Base-by-base conservation (phyloP, 2,797 vertebrate species). In the Gobionotothen gibberifrons region DNA sequence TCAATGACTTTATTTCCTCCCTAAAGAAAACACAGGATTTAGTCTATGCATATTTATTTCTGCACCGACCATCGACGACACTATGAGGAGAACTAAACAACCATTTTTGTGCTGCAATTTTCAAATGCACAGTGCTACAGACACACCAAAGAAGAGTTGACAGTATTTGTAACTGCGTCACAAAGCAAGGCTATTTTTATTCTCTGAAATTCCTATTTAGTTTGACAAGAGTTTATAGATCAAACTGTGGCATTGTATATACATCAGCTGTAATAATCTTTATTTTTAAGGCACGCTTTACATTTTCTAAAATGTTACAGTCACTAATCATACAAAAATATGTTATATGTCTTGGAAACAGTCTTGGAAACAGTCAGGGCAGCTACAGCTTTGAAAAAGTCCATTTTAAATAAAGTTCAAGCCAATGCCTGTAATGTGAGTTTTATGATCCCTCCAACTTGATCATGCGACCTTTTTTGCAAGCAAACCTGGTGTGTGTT, bases 401-500 rank as follows among this genome's bases (percentile, higher is more conserved):
- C 21, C 4, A 59, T 10, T 46, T 73, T n/a, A 62, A 58, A 19
- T 59, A n/a, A 48, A 13, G 9, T 65, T 54, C 4, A 55, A 53
- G 22, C 1, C 40, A 14, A 22, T 21, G 21, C 22, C 15, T 63
- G 1, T 40, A 15, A 2, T 26, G 13, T 52, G 9, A 54, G 14
- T 46, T 70, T 58, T 61, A 49, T 48, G 22, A 53, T 73, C 9
- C 15, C 19, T 26, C 12, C 7, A 43, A 44, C 16, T 6, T 51
- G 52, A 46, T 14, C n/a, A 9, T 17, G 9, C 66, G 29, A 64
- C 55, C 5, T 32, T 79, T 82, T 73, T 78, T 62, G 59, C 70
- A 80, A 79, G 78, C 52, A 83, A 72, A 78, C 47, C 83, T 85
- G 81, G 40, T 81, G 55, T 75, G 32, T 81, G 87, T 86, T 79